Evolutionary conservation across 2,888 invertebrate species (phyloP).

Genomic region (Mythimna pallens): DNA sequence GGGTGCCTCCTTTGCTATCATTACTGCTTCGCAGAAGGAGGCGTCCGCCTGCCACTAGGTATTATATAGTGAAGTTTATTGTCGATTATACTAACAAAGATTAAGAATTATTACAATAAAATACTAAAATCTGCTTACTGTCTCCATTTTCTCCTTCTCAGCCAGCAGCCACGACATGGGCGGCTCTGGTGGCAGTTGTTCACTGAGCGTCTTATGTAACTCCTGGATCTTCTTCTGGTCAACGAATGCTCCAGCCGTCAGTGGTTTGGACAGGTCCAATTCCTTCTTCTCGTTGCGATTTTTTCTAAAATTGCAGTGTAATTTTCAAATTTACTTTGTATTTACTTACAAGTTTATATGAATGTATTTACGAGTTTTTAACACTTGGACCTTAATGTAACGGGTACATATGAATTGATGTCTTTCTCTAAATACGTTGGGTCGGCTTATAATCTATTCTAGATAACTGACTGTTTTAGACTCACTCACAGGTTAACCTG

Average conservation of each 20-base stretch:
- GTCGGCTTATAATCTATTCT: background rate
- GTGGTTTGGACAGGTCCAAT: constrained; percentile 93
- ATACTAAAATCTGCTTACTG: constrained; percentile 66
- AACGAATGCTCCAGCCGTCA: constrained; percentile 95
- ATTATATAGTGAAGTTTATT: no score
- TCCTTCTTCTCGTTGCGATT: constrained; percentile 90
- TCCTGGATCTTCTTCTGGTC: constrained; percentile 92
- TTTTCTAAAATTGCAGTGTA: constrained; percentile 69
- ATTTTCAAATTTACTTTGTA: background rate
- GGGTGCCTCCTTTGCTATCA: no score
- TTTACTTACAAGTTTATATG: background rate
- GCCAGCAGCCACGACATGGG: constrained; percentile 83
- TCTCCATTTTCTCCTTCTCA: constrained; percentile 83
- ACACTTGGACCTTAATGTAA: no score
- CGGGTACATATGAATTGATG: no score
- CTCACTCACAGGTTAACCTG: no score
- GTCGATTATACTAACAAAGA: background rate
- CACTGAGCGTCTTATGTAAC: constrained; percentile 80
- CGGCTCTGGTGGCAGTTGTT: constrained; percentile 83
- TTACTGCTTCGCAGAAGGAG: no score
- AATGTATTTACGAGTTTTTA: background rate
- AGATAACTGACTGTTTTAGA: no score
- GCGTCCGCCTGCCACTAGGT: no score
- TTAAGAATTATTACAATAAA: background rate
- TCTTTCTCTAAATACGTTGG: no score